Evolutionary conservation across 2,113 vertebrate species (phyloP).

Genomic region (Ceyx melanurus): DNA sequence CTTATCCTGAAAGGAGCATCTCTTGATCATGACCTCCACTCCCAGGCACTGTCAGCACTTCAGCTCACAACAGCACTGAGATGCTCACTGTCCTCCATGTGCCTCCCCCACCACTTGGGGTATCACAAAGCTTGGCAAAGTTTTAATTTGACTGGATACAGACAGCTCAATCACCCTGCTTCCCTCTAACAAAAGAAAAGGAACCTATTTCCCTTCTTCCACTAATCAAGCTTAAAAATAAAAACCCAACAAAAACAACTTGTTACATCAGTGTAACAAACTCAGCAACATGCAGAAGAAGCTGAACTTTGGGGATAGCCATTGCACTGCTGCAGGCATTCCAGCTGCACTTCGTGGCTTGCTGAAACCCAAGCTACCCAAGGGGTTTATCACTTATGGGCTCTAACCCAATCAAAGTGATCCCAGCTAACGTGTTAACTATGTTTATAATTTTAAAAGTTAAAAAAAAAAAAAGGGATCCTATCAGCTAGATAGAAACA

Average conservation of each 20-base stretch:
- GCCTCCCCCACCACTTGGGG: not conserved
- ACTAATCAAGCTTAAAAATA: not conserved
- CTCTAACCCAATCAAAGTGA: not conserved
- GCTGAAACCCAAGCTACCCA: not conserved
- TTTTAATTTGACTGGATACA: not conserved
- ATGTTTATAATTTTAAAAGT: not conserved
- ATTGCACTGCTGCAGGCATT: not conserved
- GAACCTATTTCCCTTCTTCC: not conserved
- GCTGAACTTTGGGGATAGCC: not conserved
- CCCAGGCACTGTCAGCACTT: not conserved
- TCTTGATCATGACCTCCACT: not conserved
- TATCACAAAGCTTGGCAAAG: not conserved
- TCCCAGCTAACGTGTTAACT: not conserved
- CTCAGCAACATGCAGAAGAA: not conserved
- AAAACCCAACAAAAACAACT: not conserved
- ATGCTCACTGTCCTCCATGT: not conserved
- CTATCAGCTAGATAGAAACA: not conserved
- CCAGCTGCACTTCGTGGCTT: not conserved
- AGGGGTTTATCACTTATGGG: not conserved
- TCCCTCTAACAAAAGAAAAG: not conserved
- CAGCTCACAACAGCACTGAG: not conserved
- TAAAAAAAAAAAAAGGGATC: not conserved
- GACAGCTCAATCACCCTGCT: not conserved
- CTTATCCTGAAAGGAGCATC: not conserved
- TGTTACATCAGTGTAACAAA: not conserved